phyloP scores from a whole-genome alignment of 2,113 vertebrate genomes.

The Chaenocephalus aceratus region DNA sequence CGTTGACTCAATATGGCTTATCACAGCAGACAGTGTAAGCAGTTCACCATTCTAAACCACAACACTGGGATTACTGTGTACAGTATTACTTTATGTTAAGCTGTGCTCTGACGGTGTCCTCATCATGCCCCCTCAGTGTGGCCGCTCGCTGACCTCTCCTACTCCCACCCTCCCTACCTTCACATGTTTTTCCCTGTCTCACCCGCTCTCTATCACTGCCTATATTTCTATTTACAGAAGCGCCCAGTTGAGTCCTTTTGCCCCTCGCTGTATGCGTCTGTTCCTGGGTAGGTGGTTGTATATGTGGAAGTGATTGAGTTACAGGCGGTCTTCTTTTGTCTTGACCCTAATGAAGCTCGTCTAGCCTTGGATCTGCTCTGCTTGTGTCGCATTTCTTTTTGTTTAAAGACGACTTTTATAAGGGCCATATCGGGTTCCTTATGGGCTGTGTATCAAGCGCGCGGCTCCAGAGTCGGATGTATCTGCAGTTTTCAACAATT shows the following conservation, averaged over 20 bases:
- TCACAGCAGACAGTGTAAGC: constrained; percentile 34
- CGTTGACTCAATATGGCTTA: constrained; percentile 28
- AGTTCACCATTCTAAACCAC: constrained; percentile 46
- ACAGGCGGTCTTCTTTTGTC: constrained; percentile 21
- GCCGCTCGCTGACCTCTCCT: constrained; percentile 71
- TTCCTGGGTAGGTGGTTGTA: constrained; percentile 12
- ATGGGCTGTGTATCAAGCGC: constrained; percentile 53
- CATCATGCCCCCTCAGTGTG: constrained; percentile 73
- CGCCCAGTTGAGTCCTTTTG: constrained; percentile 23
- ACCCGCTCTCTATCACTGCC: constrained; percentile 45
- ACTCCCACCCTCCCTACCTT: constrained; percentile 45
- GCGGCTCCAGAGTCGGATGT: constrained; percentile 50
- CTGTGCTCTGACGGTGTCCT: constrained; percentile 70
- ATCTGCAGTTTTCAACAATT: constrained; percentile 43
- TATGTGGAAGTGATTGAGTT: constrained; percentile 29
- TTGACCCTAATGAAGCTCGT: constrained; percentile 45
- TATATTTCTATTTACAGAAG: constrained; percentile 56
- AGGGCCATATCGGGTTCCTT: constrained; percentile 34
- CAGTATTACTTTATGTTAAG: constrained; percentile 66
- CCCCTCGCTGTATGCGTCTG: constrained; percentile 20
- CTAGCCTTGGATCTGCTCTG: constrained; percentile 17
- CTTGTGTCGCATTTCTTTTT: constrained; percentile 42
- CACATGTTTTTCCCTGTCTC: constrained; percentile 51
- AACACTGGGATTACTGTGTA: constrained; percentile 47
- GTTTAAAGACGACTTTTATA: constrained; percentile 38